Base-by-base conservation (phyloP, 1,140 invertebrate species). In the Limonius californicus region DNA sequence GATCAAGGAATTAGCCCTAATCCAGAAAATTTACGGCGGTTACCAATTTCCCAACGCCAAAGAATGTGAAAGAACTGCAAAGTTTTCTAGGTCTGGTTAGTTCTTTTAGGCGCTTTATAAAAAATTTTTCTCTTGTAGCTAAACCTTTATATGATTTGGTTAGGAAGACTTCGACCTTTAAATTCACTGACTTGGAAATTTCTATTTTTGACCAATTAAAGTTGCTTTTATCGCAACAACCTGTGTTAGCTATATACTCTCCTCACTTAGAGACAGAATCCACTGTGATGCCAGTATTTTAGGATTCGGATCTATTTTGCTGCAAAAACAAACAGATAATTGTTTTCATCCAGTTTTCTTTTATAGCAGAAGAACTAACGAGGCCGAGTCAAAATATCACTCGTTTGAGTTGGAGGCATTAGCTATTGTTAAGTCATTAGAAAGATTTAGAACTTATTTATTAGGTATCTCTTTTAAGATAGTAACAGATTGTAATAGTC, bases 361-460 rank as follows among this genome's bases (percentile, higher is more conserved):
- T 50, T 8, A 18, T 4, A 19, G 16, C 14, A 15, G 19, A 12
- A 7, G 15, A 15, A 50, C 45, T 1, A 50, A 14, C 19, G 2
- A 4, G 2, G 35, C 45, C 3, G 45, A 50, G 19, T 7, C 1
- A 6, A 50, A 50, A 50, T 50, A 50, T 50, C 15, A 16, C 15
- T 18, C 1, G 16, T 50, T 8, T 16, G 45, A 50, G n/a, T 14
- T 39, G 11, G 35, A 39, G n/a, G 35, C n/a, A 2, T 39, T 39
- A 14, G 35, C 35, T 12, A 39, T 39, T 12, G 35, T 39, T 12
- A n/a, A 39, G n/a, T 7, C 35, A 11, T 39, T 39, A 14, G n/a
- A 78, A 57, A 74, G 79, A 39, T 82, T 81, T 65, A 54, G 74
- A 59, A 59, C 72, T 15, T 84, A 80, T 67, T 64, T 84, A 23